Base-by-base conservation (phyloP, 2,888 invertebrate species). In the Ochropleura plecta region DNA sequence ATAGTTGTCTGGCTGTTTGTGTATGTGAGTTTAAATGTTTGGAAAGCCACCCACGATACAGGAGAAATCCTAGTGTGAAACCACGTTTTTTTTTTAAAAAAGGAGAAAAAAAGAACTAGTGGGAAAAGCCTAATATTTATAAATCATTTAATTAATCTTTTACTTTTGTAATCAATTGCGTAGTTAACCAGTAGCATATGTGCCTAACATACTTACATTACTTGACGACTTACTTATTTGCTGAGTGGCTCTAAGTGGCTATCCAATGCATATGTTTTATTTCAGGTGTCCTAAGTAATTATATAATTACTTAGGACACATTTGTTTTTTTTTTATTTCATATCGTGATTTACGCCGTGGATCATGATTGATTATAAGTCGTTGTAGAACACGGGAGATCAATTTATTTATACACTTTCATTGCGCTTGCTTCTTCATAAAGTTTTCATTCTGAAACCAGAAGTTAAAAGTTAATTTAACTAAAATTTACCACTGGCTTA, bases 401-500 rank as follows among this genome's bases (percentile, higher is more conserved):
- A 59, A 40, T 42, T 63, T 49, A 55, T 76, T 63, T 55, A 62
- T n/a, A 63, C 0, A 76, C 12, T 16, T 67, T 53, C 7, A 44
- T 49, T 30, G 9, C 16, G 40, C 49, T 55, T 51, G 40, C 40
- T 46, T 20, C 30, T n/a, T 48, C 51, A 57, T 49, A 14, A 63
- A 69, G 62, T 63, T 42, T 62, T 18, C 18, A 40, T 20, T 40
- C 18, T 55, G n/a, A 46, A 77, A 57, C 46, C 51, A n/a, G 57
- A 67, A 51, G 12, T 44, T n/a, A 5, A 40, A 64, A n/a, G 40
- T 64, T 70, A 57, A 63, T 65, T 64, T 49, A 66, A 60, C 14
- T 30, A 53, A 75, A 49, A 42, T 12, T 44, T 2, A 40, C 53
- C n/a, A 57, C n/a, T 51, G 20, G 20, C 53, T 66, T n/a, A 55